Percentiles rank a stretch among this genome's conserved stretches.
Evolutionary conservation across 2,888 invertebrate genomes (phyloP).

Genomic region (Timandra comae): DNA sequence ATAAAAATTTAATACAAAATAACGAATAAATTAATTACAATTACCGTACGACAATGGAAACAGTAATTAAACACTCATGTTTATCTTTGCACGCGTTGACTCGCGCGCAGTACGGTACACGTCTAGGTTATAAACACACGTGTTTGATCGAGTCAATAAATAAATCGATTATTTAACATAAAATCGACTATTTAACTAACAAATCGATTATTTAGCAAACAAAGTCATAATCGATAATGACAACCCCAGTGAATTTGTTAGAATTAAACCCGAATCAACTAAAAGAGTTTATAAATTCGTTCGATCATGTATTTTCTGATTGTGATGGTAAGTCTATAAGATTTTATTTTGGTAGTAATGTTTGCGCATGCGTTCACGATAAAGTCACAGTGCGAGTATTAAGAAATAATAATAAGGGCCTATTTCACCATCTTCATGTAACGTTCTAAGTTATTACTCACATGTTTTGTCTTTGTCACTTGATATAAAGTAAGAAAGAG

Average conservation of each 20-base stretch:
- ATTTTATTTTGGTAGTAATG: no score
- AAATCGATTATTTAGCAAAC: slow-evolving; percentile 11
- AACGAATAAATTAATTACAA: slow-evolving; percentile 2
- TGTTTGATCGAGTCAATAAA: slow-evolving; percentile 17
- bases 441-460: no score
- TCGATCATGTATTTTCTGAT: slow-evolving; percentile 85
- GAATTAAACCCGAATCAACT: slow-evolving; percentile 60
- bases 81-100: slow-evolving; percentile 30
- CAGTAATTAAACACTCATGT: slow-evolving; percentile 19
- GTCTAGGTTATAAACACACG: slow-evolving; percentile 51
- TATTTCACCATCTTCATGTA: no score
- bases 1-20: no score
- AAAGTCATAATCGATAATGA: slow-evolving; percentile 24
- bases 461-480: no score
- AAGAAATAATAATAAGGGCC: no score
- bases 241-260: slow-evolving; percentile 52
- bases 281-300: slow-evolving; percentile 74
- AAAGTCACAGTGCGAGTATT: neutral
- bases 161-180: neutral
- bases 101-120: slow-evolving; percentile 32
- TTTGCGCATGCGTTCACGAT: neutral
- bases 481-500: no score
- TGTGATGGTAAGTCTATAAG: slow-evolving; percentile 87
- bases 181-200: no score
- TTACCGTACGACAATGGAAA: slow-evolving; percentile 29